phyloP scores from a whole-genome alignment of 2,113 vertebrate genomes.

The Probosciger aterrimus region DNA sequence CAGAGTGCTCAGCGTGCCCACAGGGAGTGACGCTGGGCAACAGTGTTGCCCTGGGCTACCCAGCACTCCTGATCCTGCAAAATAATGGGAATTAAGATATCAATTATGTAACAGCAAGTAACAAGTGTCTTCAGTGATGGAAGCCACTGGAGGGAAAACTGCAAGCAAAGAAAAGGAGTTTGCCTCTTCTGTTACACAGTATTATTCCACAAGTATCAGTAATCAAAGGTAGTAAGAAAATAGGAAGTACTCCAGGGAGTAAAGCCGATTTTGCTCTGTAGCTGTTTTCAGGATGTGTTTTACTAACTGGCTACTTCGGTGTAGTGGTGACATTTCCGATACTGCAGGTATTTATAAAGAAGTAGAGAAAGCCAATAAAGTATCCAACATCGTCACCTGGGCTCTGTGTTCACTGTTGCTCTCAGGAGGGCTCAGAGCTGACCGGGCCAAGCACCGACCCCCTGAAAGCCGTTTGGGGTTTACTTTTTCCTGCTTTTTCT shows the following conservation, averaged over 20 bases:
- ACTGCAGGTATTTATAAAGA: background rate
- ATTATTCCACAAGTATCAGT: background rate
- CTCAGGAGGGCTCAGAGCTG: background rate
- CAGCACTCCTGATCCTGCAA: background rate
- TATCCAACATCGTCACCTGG: rapidly evolving
- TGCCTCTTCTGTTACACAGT: background rate
- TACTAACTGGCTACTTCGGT: background rate
- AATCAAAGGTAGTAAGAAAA: background rate
- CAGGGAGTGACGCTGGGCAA: background rate
- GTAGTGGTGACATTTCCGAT: background rate
- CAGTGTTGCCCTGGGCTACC: rapidly evolving
- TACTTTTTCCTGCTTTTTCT: too few relatives aligned
- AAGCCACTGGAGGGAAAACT: background rate
- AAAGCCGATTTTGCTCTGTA: rapidly evolving
- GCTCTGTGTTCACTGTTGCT: rapidly evolving
- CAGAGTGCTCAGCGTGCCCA: background rate
- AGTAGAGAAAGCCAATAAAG: background rate
- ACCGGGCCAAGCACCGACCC: rapidly evolving
- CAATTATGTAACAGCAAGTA: rapidly evolving
- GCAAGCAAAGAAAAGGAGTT: background rate
- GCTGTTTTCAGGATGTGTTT: background rate
- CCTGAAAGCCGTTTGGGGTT: rapidly evolving
- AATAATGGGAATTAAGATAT: rapidly evolving
- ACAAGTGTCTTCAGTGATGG: rapidly evolving
- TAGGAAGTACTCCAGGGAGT: background rate